Percentiles rank a stretch among this genome's conserved stretches.
Conservation (phyloP, 2,797 vertebrate genomes). For the Otolemur crassicaudatus region DNA sequence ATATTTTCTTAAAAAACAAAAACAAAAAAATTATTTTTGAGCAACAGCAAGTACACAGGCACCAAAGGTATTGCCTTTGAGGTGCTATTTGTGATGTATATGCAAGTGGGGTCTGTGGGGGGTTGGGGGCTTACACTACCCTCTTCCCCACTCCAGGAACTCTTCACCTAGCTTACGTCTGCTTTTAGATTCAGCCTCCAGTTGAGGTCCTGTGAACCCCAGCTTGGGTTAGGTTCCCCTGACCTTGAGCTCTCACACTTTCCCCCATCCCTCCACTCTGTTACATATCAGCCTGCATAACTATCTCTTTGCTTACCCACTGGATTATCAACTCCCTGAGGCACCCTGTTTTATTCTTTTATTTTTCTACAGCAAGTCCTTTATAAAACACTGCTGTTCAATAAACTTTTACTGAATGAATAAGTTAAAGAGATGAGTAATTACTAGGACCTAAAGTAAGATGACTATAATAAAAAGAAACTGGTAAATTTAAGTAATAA, state of each 20-base stretch:
- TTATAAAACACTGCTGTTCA: constrained; percentile 6
- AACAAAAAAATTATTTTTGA: background rate
- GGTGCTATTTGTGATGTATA: background rate
- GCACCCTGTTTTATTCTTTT: background rate
- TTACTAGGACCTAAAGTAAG: background rate
- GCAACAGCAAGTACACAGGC: constrained; percentile 3
- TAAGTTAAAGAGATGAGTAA: constrained; percentile 42
- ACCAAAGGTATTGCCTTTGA: background rate
- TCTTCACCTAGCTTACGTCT: background rate
- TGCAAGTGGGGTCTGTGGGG: background rate
- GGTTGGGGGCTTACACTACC: no score
- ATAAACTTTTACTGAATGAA: constrained; percentile 29
- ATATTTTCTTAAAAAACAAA: background rate
- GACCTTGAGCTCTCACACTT: background rate
- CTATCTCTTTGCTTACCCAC: background rate
- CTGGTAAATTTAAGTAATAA: background rate
- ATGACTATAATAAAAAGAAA: background rate
- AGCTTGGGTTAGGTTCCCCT: background rate
- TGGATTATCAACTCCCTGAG: background rate
- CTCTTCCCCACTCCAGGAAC: background rate
- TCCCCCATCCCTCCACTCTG: background rate
- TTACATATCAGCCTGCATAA: background rate
- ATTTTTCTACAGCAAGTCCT: background rate
- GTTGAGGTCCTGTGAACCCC: background rate
- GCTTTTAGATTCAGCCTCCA: background rate